Percentiles rank a stretch among this genome's conserved stretches.
Evolutionary conservation across 1,140 invertebrate species (phyloP).

Genomic region (Caerostris darwini): DNA sequence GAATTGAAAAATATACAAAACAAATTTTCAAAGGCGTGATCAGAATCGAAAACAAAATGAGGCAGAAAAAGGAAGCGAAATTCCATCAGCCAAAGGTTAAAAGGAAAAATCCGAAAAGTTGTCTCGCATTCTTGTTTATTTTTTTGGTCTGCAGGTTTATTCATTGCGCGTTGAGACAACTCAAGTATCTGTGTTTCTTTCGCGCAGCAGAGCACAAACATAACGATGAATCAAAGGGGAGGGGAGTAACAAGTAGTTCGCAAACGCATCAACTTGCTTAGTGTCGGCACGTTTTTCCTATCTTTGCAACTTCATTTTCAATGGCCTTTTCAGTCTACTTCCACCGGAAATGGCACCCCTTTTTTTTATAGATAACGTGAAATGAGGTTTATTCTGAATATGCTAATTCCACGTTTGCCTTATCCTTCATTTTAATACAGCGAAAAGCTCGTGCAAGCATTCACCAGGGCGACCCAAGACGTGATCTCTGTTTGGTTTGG

Average conservation of each 20-base stretch:
- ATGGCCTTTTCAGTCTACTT: conserved; percentile 31
- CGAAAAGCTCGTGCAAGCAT: conserved; percentile 1
- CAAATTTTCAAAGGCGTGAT: conserved; percentile 43
- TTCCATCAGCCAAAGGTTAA: conserved; percentile 52
- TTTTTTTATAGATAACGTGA: conserved; percentile 38
- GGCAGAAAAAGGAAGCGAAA: conserved; percentile 22
- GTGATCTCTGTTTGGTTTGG: conserved; percentile 27
- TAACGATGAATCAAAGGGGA: conserved; percentile 28
- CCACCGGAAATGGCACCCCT: conserved; percentile 25
- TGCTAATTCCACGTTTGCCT: conserved; percentile 53
- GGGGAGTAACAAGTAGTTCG: not conserved
- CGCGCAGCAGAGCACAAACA: not conserved
- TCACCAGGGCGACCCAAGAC: not conserved
- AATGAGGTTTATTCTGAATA: conserved; percentile 60
- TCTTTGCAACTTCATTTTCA: conserved; percentile 61
- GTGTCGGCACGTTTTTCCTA: conserved; percentile 37
- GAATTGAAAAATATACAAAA: conserved; percentile 54
- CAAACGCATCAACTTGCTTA: not conserved
- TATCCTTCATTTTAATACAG: conserved; percentile 55
- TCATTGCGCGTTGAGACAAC: conserved; percentile 39
- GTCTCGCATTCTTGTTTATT: conserved; percentile 29
- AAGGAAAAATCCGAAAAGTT: conserved; percentile 55
- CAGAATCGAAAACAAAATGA: conserved; percentile 57
- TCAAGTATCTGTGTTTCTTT: conserved; percentile 47
- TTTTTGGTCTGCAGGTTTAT: conserved; percentile 20